Base-by-base conservation (phyloP, 2,888 invertebrate genomes). In the Schrankia costaestrigalis region DNA sequence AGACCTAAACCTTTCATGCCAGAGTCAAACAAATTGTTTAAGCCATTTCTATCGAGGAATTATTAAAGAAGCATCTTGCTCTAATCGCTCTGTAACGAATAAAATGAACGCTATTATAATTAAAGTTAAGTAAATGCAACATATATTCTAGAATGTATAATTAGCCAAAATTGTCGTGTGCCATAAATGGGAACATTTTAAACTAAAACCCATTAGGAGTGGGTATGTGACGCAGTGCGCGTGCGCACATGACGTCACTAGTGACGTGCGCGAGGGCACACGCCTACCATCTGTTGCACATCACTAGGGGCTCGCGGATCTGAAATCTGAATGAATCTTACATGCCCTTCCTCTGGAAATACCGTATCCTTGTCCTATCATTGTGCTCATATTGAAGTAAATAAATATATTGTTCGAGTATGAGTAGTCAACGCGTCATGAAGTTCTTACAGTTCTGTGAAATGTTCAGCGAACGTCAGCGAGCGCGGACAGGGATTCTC, bases 221-320 rank as follows among this genome's bases (percentile, higher is more conserved):
- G 58, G 39, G 35, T 39, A 50, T 50, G 50, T 58, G 53, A 59
- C 46, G 56, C 41, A 35, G 17, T 3, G 36, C 35, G 31, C 50
- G 48, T 41, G 33, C 39, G 31, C 24, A 1, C 18, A 35, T 43
- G 42, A 57, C 54, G 55, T 50, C 31, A 31, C 13, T 1, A 10
- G 36, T 46, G 54, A 57, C 49, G 50, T 24, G 12, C 34, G 10
- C 17, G 0, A 2, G 3, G 11, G 19, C 31, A 28, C 44, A 23
- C 28, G 22, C 34, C 35, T 32, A 14, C 40, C 41, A 46, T 8
- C 26, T 13, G 8, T 13, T 48, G 48, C 35, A 13, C 10, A 14
- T 23, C 22, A 24, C 21, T 3, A 15, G 7, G 11, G 9, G 7
- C 12, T 14, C 15, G 8, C 23, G 12, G 8, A 7, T 21, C 14